phyloP scores from a whole-genome alignment of 2,113 vertebrate species.

The Ariopsis seemanni region DNA sequence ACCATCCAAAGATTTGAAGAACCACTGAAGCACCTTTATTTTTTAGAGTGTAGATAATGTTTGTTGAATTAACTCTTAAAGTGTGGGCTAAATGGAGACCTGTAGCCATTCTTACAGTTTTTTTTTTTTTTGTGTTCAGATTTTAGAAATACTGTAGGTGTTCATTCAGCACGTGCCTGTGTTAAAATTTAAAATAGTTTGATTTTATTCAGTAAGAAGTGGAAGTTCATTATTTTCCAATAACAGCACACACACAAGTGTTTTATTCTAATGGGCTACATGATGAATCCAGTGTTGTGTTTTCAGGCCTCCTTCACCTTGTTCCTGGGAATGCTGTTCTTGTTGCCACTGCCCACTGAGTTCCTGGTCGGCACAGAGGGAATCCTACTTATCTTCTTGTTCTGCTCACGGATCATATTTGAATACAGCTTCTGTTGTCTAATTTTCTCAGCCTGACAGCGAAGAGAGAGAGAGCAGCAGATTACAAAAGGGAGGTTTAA shows the following conservation, averaged over 20 bases:
- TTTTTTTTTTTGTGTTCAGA: not conserved
- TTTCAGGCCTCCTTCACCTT: slow-evolving; percentile 61
- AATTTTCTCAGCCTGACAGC: slow-evolving; percentile 81
- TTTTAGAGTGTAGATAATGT: too few species aligned
- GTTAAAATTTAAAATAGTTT: not conserved
- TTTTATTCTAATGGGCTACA: not conserved
- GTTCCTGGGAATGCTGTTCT: slow-evolving; percentile 62
- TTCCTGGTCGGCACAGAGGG: slow-evolving; percentile 65
- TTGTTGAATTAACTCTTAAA: not conserved
- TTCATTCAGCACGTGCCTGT: too few species aligned
- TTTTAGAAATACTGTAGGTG: not conserved
- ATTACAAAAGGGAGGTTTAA: slow-evolving; percentile 72
- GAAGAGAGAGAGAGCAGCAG: slow-evolving; percentile 58
- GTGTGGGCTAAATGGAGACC: not conserved
- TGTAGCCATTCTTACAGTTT: not conserved
- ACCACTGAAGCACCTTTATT: too few species aligned
- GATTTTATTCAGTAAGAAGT: too few species aligned
- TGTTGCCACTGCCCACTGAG: slow-evolving; percentile 59
- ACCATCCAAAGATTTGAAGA: too few species aligned
- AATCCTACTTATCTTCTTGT: slow-evolving; percentile 73
- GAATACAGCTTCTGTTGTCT: slow-evolving; percentile 84
- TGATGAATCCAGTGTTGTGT: not conserved
- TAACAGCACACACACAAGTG: not conserved
- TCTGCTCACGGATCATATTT: slow-evolving; percentile 79
- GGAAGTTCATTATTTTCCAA: not conserved